Percentiles rank a stretch among this genome's conserved stretches.
Conservation (phyloP, 2,888 invertebrate genomes). For the Spialia ferax region DNA sequence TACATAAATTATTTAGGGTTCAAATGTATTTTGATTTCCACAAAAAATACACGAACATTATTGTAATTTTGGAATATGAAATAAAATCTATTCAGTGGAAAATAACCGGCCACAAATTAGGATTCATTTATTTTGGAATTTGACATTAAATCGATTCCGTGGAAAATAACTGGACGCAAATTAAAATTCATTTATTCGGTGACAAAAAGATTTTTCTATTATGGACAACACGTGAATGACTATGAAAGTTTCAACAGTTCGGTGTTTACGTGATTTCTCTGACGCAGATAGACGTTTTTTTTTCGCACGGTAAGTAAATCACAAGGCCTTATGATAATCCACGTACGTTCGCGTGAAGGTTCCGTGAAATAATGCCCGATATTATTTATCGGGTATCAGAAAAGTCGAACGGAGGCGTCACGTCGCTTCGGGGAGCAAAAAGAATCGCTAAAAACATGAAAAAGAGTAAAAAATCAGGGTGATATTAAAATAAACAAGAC, state of each 20-base stretch:
- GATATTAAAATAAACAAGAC: conserved; percentile 76
- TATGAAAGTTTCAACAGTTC: conserved; percentile 60
- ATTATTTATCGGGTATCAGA: conserved; percentile 56
- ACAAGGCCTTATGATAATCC: conserved; percentile 66
- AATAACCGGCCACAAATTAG: neutral
- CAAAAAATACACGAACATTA: neutral
- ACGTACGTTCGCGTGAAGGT: conserved; percentile 51
- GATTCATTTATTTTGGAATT: neutral
- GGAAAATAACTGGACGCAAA: conserved; percentile 4
- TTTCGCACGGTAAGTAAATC: conserved; percentile 48
- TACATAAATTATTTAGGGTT: neutral
- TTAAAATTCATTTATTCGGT: conserved; percentile 29
- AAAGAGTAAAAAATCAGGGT: conserved; percentile 75
- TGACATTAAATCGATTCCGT: neutral
- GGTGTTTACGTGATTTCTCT: conserved; percentile 49
- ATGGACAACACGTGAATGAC: conserved; percentile 54
- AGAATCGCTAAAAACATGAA: conserved; percentile 57
- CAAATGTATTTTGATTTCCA: neutral
- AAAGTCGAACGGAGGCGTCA: conserved; percentile 65
- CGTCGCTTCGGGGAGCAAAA: conserved; percentile 64
- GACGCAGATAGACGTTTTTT: conserved; percentile 22
- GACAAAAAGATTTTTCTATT: conserved; percentile 59
- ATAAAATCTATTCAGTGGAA: too few relatives aligned
- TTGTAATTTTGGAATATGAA: neutral
- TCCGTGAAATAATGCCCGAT: conserved; percentile 47